These are phyloP conservation scores for Neuroscelio doddi DNA, from an alignment of 2,888 invertebrate genomes.

Conservation along the genomic window DNA sequence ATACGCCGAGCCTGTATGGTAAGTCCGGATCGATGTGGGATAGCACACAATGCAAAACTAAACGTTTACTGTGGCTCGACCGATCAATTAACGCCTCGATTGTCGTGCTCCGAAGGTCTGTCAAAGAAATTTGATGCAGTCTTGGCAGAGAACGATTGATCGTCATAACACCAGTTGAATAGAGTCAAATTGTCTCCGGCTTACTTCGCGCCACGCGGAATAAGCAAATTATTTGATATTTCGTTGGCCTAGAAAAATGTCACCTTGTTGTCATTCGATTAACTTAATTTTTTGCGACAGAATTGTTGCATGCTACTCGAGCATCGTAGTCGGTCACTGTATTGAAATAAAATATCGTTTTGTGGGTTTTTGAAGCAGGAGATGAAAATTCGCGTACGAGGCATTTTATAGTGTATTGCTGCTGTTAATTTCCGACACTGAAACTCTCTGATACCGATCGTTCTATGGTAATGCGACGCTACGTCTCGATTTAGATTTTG, in stretches of 20 bases:
- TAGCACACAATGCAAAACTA: conserved; percentile 36
- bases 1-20: conserved; percentile 29
- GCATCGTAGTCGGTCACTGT: too few species aligned
- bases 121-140: conserved; percentile 25
- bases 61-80: conserved; percentile 38
- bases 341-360: too few species aligned
- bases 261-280: too few species aligned
- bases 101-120: conserved; percentile 37
- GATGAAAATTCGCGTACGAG: conserved; percentile 8
- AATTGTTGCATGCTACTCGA: too few species aligned
- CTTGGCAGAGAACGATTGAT: conserved; percentile 56
- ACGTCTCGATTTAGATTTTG: conserved; percentile 41
- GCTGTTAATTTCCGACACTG: conserved; percentile 40
- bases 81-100: conserved; percentile 35
- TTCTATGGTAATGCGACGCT: conserved; percentile 28
- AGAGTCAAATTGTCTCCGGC: conserved; percentile 61
- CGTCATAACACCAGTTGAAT: conserved; percentile 62
- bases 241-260: too few species aligned
- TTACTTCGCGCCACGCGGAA: too few species aligned
- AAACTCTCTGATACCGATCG: conserved; percentile 31
- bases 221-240: too few species aligned
- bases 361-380: conserved; percentile 6
- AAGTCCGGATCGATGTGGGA: conserved; percentile 31
- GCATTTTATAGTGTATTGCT: conserved; percentile 20
- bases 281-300: too few species aligned